Conservation (phyloP, 2,113 vertebrate species). For the Ammodytes dubius region DNA sequence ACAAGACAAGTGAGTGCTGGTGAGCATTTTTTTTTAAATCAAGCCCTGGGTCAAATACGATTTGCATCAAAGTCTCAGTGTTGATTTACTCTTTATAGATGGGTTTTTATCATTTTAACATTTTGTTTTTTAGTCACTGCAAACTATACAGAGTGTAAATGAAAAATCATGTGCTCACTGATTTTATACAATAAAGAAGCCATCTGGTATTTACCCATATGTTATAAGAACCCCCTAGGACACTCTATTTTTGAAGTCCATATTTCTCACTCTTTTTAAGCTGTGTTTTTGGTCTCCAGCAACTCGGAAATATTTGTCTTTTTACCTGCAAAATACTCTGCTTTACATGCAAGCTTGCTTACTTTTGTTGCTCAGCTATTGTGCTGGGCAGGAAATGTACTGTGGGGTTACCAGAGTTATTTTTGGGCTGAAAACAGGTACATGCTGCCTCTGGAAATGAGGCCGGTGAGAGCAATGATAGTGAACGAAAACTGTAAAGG, state of each 20-base stretch:
- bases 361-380: background rate
- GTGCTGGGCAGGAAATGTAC: background rate
- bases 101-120: background rate
- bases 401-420: background rate
- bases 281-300: background rate
- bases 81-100: constrained; percentile 21
- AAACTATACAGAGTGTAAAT: background rate
- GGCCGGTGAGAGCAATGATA: background rate
- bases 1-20: background rate
- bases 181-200: constrained; percentile 4
- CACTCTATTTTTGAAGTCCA: background rate
- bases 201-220: constrained; percentile 3
- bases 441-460: background rate
- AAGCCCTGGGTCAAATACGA: constrained; percentile 39
- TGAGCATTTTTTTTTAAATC: constrained; percentile 8
- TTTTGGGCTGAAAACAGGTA: background rate
- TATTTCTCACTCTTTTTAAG: background rate
- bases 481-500: background rate
- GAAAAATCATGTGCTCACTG: background rate
- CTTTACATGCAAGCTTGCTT: background rate
- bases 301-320: background rate
- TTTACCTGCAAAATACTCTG: background rate
- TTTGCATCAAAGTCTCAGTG: constrained; percentile 35
- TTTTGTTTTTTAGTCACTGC: constrained; percentile 21
- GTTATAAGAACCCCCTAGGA: background rate